phyloP scores from a whole-genome alignment of 2,113 vertebrate species.

The Pipa parva region DNA sequence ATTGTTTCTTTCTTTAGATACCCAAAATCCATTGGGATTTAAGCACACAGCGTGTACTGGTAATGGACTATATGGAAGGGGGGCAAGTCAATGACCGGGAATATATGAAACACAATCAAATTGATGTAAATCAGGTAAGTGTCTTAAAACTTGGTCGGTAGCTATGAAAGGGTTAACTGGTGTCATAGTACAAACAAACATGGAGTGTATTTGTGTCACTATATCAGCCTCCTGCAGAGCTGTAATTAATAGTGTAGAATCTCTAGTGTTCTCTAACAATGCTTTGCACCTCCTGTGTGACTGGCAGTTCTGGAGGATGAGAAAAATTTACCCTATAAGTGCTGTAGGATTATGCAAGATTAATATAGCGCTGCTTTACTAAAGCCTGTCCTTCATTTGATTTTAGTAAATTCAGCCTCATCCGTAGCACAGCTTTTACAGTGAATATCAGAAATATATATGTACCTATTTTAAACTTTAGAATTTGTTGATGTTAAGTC shows the following conservation, averaged over 20 bases:
- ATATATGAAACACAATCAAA: slow-evolving; percentile 82
- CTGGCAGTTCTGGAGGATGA: not conserved
- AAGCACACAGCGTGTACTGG: slow-evolving; percentile 84
- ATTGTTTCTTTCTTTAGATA: slow-evolving; percentile 63
- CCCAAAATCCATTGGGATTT: slow-evolving; percentile 90
- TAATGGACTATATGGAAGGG: slow-evolving; percentile 94
- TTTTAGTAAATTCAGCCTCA: too few relatives aligned
- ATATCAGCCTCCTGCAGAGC: slow-evolving; percentile 1
- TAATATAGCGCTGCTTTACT: too few relatives aligned
- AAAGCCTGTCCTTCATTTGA: too few relatives aligned
- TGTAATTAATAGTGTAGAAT: slow-evolving; percentile 18
- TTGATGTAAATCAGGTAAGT: slow-evolving; percentile 85
- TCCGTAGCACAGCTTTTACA: too few relatives aligned
- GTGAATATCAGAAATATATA: too few relatives aligned
- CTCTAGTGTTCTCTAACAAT: slow-evolving; percentile 7
- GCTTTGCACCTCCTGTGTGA: not conserved
- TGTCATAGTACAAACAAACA: not conserved
- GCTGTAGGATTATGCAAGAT: too few relatives aligned
- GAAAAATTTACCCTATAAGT: too few relatives aligned
- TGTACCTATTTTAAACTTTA: too few relatives aligned
- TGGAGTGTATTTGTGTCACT: slow-evolving; percentile 3
- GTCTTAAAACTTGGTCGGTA: not conserved
- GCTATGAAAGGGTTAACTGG: slow-evolving; percentile 6
- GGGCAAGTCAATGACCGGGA: slow-evolving; percentile 88
- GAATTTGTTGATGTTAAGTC: too few relatives aligned